Conservation (phyloP, 2,797 vertebrate species). For the Rachycentron canadum region DNA sequence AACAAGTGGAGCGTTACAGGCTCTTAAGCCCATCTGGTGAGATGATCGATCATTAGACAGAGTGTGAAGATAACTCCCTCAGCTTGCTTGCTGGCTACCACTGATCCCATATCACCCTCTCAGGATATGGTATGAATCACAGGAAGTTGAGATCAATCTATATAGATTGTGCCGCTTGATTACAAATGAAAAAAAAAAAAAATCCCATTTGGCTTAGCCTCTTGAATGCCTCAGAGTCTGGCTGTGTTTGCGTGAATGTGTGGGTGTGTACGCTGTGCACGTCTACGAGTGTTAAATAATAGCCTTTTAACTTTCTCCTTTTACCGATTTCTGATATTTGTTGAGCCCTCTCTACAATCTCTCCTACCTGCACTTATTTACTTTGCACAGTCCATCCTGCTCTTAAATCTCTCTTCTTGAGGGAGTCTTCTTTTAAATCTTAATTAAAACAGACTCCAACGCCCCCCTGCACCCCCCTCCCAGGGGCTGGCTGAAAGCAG, state of each 20-base stretch:
- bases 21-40: slow-evolving; percentile 80
- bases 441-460: slow-evolving; percentile 87
- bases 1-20: slow-evolving; percentile 77
- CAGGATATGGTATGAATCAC: slow-evolving; percentile 85
- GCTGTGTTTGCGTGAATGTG: slow-evolving; percentile 50
- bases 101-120: slow-evolving; percentile 81
- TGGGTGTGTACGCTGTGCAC: slow-evolving; percentile 22
- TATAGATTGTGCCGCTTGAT: slow-evolving; percentile 83
- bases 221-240: slow-evolving; percentile 59
- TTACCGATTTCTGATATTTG: slow-evolving; percentile 65
- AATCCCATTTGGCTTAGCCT: slow-evolving; percentile 80
- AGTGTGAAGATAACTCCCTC: slow-evolving; percentile 81
- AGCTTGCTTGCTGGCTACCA: slow-evolving; percentile 76
- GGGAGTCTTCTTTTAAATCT: slow-evolving; percentile 87
- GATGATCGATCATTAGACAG: slow-evolving; percentile 84
- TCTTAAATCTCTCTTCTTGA: slow-evolving; percentile 83
- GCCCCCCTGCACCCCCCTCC: slow-evolving; percentile 62
- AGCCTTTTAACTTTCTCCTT: slow-evolving; percentile 61
- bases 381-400: slow-evolving; percentile 74
- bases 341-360: slow-evolving; percentile 64
- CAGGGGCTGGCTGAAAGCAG: slow-evolving; percentile 84
- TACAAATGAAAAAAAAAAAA: slow-evolving; percentile 72
- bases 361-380: slow-evolving; percentile 77
- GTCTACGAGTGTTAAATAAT: slow-evolving; percentile 52
- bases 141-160: slow-evolving; percentile 86